Conservation (phyloP, 2,888 invertebrate species). For the Flabesymbios commensalis region DNA sequence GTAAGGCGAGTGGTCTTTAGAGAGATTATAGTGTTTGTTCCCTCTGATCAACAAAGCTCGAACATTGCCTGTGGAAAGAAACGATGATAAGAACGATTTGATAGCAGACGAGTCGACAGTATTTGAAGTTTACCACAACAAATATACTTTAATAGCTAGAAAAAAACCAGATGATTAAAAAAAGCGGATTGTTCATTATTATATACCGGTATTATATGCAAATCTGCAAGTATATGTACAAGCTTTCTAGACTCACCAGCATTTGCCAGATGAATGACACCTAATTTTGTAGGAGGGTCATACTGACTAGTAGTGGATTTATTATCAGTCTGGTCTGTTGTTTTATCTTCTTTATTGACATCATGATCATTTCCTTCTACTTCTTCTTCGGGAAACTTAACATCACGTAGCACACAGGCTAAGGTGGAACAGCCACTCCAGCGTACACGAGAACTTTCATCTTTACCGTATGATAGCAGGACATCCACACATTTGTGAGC, state of each 20-base stretch:
- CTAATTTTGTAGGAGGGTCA: slow-evolving; percentile 25
- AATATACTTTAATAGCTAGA: no score
- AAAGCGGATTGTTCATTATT: neutral
- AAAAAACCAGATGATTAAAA: no score
- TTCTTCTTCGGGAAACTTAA: neutral
- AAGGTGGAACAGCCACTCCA: slow-evolving; percentile 59
- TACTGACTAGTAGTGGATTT: neutral
- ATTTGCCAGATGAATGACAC: slow-evolving; percentile 53
- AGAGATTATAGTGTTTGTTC: slow-evolving; percentile 47
- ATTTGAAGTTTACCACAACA: no score
- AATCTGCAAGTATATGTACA: neutral
- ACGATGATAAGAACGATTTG: no score
- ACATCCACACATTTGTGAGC: slow-evolving; percentile 51
- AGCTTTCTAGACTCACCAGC: slow-evolving; percentile 41
- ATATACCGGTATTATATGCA: neutral
- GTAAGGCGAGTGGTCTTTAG: slow-evolving; percentile 51
- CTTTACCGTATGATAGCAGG: slow-evolving; percentile 55
- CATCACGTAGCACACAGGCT: slow-evolving; percentile 40
- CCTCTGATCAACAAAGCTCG: slow-evolving; percentile 52
- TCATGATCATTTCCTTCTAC: neutral
- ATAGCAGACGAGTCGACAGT: no score
- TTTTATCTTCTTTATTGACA: no score
- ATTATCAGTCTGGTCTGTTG: neutral
- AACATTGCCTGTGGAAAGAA: slow-evolving; percentile 36
- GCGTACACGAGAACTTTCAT: slow-evolving; percentile 53